Conservation (phyloP, 2,888 invertebrate species). For the Halictus quadricinctus region DNA sequence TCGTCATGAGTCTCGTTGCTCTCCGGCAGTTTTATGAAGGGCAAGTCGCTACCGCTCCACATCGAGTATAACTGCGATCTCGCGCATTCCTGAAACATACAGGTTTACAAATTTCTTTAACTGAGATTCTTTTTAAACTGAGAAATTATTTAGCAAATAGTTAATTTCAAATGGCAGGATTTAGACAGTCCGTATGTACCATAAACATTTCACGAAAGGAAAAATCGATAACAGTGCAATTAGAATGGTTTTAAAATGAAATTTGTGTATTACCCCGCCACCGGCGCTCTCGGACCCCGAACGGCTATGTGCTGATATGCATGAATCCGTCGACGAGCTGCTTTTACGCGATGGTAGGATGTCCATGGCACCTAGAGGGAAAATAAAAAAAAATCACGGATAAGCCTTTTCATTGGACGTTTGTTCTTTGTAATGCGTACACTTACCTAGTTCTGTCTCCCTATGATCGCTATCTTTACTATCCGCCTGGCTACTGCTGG, state of each 20-base stretch:
- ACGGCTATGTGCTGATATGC: conserved; percentile 85
- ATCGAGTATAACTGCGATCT: conserved; percentile 83
- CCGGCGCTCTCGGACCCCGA: conserved; percentile 84
- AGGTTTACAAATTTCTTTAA: background rate
- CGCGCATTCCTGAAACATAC: conserved; percentile 77
- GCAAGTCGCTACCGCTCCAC: conserved; percentile 83
- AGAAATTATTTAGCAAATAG: background rate
- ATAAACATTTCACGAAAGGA: too few relatives aligned
- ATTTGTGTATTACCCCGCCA: conserved; percentile 75
- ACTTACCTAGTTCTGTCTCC: conserved; percentile 77
- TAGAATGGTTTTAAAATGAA: background rate
- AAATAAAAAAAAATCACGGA: conserved; percentile 8
- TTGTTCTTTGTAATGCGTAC: background rate
- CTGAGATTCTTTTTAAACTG: background rate
- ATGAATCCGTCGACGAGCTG: conserved; percentile 86
- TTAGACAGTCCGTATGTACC: too few relatives aligned
- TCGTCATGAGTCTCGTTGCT: conserved; percentile 80
- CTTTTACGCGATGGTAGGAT: conserved; percentile 84
- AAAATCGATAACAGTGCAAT: too few relatives aligned
- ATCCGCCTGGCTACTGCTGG: conserved; percentile 78
- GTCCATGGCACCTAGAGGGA: conserved; percentile 72
- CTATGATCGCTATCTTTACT: conserved; percentile 80
- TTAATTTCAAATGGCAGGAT: too few relatives aligned
- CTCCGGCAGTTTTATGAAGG: conserved; percentile 83
- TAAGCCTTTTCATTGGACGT: background rate